Base-by-base conservation (phyloP, 2,888 invertebrate species). In the Ceriagrion tenellum region DNA sequence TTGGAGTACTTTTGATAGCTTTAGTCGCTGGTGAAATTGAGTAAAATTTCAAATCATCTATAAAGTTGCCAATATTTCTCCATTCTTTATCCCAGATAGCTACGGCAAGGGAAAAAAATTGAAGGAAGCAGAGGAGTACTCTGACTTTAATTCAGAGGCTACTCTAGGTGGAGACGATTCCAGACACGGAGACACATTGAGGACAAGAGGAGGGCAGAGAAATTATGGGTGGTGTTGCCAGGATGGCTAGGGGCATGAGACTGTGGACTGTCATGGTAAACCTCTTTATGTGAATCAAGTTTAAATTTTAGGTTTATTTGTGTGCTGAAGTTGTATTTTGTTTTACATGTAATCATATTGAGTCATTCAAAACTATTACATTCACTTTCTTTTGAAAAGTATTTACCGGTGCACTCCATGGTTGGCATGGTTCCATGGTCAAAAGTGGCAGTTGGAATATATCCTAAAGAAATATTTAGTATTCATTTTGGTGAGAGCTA, bases 111-210 rank as follows among this genome's bases (percentile, higher is more conserved):
- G 18, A 23, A 69, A 69, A 69, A 69, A 69, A 69, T 69, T 23
- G 26, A 69, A 69, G 69, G 69, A 69, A 69, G 69, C 69, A 69
- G 69, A 69, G n/a, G 69, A 59, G 59, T 59, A 69, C 69, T 69
- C 69, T 26, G 69, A 26, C 13, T 69, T n/a, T 26, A 69, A 69
- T 23, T 4, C 69, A 23, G 69, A 26, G 12, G 26, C 69, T 6
- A 26, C 26, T 26, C 26, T 0, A 69, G 26, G 69, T 4, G 69
- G 69, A 69, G n/a, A 69, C n/a, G 26, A 69, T 2, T 69, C n/a
- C 16, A 12, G 12, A n/a, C 69, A 20, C 69, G 1, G 26, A 69
- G n/a, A 69, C 26, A 69, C 26, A 69, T n/a, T n/a, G n/a, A n/a
- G n/a, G n/a, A 69, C 26, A n/a, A n/a, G 23, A 26, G 69, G 69